Percentiles rank a stretch among this genome's conserved stretches.
Conservation (phyloP, 2,113 vertebrate species). For the Leucopternis melanops region DNA sequence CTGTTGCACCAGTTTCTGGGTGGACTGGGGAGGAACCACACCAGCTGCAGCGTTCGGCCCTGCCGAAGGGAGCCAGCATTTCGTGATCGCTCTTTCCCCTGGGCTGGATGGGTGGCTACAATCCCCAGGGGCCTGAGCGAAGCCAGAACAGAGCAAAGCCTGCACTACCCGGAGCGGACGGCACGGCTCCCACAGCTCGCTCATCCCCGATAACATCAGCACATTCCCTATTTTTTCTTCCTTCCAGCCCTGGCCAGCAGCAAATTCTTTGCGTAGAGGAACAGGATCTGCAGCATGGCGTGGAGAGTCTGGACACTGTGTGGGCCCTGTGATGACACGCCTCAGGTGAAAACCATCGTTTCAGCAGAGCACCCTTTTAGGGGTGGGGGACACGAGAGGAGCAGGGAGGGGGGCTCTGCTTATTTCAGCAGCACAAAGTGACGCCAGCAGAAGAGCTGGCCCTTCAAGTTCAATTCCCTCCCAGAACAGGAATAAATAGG, state of each 20-base stretch:
- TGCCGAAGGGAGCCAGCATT: fast-evolving
- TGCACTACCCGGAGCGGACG: background rate
- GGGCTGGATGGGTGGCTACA: background rate
- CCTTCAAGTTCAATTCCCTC: background rate
- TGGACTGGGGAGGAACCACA: background rate
- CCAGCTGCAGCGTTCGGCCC: background rate
- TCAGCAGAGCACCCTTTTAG: no score
- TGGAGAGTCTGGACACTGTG: background rate
- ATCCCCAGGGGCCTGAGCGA: fast-evolving
- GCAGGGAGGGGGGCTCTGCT: fast-evolving
- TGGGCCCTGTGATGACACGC: fast-evolving
- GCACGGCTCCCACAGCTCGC: background rate
- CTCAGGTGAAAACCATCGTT: background rate
- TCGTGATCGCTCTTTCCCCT: fast-evolving
- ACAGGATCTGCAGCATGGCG: background rate
- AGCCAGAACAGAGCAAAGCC: background rate
- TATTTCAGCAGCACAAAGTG: fast-evolving
- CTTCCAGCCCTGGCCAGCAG: background rate
- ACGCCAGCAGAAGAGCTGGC: background rate
- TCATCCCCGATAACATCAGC: background rate
- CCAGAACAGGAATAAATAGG: background rate
- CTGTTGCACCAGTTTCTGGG: background rate
- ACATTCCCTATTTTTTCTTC: background rate
- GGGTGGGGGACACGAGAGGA: background rate
- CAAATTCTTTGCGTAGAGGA: fast-evolving